Percentiles rank a stretch among this genome's conserved stretches.
phyloP scores from a whole-genome alignment of 30 jellyfish, hydroid and myxozoan genomes.

The Aurelia sp. region DNA sequence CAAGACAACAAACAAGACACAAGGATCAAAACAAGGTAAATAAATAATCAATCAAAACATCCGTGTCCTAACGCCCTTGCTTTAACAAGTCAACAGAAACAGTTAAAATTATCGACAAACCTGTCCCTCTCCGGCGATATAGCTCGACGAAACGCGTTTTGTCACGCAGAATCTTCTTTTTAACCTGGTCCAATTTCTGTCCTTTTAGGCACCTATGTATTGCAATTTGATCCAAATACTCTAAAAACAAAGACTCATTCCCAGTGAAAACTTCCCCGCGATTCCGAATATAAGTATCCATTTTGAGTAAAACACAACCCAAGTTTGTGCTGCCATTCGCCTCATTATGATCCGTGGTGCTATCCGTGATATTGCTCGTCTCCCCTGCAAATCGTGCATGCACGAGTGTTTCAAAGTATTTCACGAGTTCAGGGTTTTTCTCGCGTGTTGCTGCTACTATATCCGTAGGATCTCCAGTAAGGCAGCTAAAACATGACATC shows the following conservation, averaged over 20 bases:
- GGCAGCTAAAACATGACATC: slow-evolving; percentile 49
- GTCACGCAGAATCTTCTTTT: slow-evolving; percentile 56
- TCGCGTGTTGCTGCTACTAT: slow-evolving; percentile 19
- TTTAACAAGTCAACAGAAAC: too few relatives aligned
- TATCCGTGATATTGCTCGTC: slow-evolving; percentile 44
- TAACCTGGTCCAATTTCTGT: slow-evolving; percentile 4
- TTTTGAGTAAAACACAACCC: slow-evolving; percentile 22
- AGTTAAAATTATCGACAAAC: neutral
- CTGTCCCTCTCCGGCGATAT: slow-evolving; percentile 58
- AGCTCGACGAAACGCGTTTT: slow-evolving; percentile 69
- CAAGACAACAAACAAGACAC: too few relatives aligned
- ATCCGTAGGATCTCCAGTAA: slow-evolving; percentile 49
- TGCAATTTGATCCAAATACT: slow-evolving; percentile 24
- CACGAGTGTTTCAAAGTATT: slow-evolving; percentile 26
- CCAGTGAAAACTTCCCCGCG: slow-evolving; percentile 58
- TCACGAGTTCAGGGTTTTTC: slow-evolving; percentile 38
- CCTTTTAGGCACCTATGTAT: slow-evolving; percentile 27
- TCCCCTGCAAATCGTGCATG: slow-evolving; percentile 51
- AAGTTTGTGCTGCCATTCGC: neutral
- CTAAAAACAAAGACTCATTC: slow-evolving; percentile 45
- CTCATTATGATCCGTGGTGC: slow-evolving; percentile 50
- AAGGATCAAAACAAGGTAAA: too few relatives aligned
- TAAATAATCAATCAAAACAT: too few relatives aligned
- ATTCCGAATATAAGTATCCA: slow-evolving; percentile 43
- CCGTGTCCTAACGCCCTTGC: too few relatives aligned